Base-by-base conservation (phyloP, 1,140 invertebrate species). In the Achatina immaculata region DNA sequence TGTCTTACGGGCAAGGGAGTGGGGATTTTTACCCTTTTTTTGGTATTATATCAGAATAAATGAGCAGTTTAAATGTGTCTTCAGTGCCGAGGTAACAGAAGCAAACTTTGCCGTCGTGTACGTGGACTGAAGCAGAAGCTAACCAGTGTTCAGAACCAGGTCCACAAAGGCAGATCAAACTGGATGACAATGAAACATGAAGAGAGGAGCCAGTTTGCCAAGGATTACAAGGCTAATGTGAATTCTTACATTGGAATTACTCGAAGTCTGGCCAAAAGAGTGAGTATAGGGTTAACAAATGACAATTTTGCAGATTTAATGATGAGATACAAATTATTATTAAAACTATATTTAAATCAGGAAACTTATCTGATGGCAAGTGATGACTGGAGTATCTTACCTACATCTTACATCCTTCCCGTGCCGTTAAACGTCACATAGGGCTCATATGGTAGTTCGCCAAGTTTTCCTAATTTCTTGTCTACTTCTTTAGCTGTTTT, bases 61-160 rank as follows among this genome's bases (percentile, higher is more conserved):
- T 51, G 24, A 14, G 24, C 11, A 51, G 11, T 51, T 14, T 11
- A 11, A 51, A 51, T 68, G 2, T 36, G 34, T 36, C n/a, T 73
- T 21, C 79, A 83, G 83, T 83, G 83, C 72, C 55, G 80, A n/a
- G 65, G 75, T 19, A 82, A 75, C 72, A 31, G 34, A 24, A 62
- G 24, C n/a, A 69, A 80, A 51, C 72, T 83, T 19, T 83, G 83
- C n/a, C 55, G 55, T 14, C 76, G 83, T 28, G 80, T 83, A 19
- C 68, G 80, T 24, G 77, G 76, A 62, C 73, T 83, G n/a, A 72
- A 72, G 43, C 75, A 65, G 34, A 83, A 72, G 62, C 42, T 83
- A 36, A 78, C 65, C 43, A n/a, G n/a, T 6, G 69, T 69, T 48
- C 80, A 83, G 51, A 62, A n/a, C 11, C 71, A 81, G 28, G 58